Conservation (phyloP, 1,140 invertebrate species). For the Ceratosolen fusciceps region DNA sequence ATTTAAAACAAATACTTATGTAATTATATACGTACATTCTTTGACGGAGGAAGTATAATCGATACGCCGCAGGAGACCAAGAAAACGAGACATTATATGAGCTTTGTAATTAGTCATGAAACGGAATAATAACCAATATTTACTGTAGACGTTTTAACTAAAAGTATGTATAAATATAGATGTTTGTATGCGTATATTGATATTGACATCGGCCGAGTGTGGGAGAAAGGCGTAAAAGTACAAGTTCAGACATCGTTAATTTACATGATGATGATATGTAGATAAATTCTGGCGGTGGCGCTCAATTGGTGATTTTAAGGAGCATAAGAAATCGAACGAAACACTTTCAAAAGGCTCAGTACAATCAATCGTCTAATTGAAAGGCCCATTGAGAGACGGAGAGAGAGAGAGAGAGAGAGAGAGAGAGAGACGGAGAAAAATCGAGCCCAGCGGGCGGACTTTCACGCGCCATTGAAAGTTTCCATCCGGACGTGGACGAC, state of each 20-base stretch:
- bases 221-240: neutral
- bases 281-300: neutral
- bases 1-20: neutral
- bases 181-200: neutral
- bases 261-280: neutral
- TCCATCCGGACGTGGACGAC: neutral
- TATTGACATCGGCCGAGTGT: neutral
- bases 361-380: slow-evolving; percentile 12
- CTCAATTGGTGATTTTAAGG: neutral
- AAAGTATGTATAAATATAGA: no score
- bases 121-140: neutral
- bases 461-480: slow-evolving; percentile 10
- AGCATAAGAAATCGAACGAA: neutral
- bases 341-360: neutral
- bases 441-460: neutral
- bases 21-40: neutral
- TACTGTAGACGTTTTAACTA: neutral
- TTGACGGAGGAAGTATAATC: neutral
- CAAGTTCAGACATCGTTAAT: neutral
- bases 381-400: neutral
- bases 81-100: neutral
- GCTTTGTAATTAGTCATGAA: neutral
- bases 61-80: neutral
- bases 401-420: no score
- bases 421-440: no score